Evolutionary conservation across 1,140 invertebrate species (phyloP).

Genomic region (Pseudomyrmex dendroicus): DNA sequence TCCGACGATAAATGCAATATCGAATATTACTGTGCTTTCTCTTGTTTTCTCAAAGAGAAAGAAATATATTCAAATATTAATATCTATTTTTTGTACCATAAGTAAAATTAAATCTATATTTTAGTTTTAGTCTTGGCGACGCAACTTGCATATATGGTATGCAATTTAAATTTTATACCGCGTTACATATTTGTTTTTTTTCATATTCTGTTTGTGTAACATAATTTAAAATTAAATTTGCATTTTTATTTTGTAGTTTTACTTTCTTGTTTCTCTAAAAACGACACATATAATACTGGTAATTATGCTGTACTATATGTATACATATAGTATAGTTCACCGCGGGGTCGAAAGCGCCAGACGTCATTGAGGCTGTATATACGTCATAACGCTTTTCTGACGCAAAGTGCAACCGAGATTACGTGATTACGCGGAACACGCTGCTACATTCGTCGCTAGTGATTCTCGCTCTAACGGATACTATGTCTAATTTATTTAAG

Average conservation of each 20-base stretch:
- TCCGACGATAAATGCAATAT: slow-evolving; percentile 5
- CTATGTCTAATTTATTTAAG: slow-evolving; percentile 48
- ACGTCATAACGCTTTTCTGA: background rate
- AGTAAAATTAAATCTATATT: too few species aligned
- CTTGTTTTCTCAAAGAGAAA: too few species aligned
- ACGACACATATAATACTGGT: too few species aligned
- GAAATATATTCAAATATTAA: too few species aligned
- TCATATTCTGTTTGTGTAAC: background rate
- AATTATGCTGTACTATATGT: too few species aligned
- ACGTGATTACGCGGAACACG: slow-evolving; percentile 11
- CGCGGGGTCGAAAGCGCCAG: background rate
- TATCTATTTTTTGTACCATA: too few species aligned
- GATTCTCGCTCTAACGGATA: slow-evolving; percentile 6
- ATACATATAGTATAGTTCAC: too few species aligned
- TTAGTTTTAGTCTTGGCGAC: too few species aligned
- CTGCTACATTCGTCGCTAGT: background rate
- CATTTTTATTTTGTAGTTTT: background rate
- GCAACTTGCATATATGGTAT: too few species aligned
- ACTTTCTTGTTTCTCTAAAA: background rate
- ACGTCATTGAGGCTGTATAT: background rate
- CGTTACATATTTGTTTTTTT: too few species aligned
- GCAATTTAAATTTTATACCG: too few species aligned
- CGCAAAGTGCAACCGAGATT: background rate
- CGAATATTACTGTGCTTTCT: background rate
- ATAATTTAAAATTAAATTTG: slow-evolving; percentile 1